phyloP scores from a whole-genome alignment of 2,797 vertebrate species.

The Pipistrellus nathusii region DNA sequence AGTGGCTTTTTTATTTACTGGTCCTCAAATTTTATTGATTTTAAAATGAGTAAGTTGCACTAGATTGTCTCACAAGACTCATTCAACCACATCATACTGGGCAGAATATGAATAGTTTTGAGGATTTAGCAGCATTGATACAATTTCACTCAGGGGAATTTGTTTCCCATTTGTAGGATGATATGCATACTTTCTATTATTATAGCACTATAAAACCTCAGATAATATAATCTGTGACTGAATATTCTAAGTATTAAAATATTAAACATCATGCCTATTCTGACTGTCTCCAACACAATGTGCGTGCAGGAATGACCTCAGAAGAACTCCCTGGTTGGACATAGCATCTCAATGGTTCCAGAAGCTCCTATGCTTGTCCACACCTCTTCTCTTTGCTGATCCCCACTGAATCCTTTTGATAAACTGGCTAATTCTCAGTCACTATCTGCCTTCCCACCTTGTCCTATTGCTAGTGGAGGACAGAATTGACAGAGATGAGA shows the following conservation, averaged over 20 bases:
- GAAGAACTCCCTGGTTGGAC: not conserved
- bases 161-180: not conserved
- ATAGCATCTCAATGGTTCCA: not conserved
- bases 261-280: not conserved
- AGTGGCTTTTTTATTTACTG: not conserved
- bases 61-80: not conserved
- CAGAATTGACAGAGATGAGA: not conserved
- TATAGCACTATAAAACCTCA: not conserved
- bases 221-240: not conserved
- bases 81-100: not conserved
- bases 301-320: not conserved
- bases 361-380: not conserved
- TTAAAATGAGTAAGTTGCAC: not conserved
- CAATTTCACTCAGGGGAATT: not conserved
- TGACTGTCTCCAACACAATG: not conserved
- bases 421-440: not conserved
- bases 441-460: not conserved
- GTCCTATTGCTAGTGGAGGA: not conserved
- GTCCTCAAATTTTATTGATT: conserved; percentile 26
- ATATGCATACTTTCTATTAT: not conserved
- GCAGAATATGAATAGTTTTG: not conserved
- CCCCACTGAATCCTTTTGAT: not conserved
- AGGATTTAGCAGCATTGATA: not conserved
- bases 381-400: not conserved
- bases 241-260: not conserved